Evolutionary conservation across 1,140 invertebrate genomes (phyloP), one percentile per base, ranked within the genome.

Genomic region (Lepidurus couesii): DNA sequence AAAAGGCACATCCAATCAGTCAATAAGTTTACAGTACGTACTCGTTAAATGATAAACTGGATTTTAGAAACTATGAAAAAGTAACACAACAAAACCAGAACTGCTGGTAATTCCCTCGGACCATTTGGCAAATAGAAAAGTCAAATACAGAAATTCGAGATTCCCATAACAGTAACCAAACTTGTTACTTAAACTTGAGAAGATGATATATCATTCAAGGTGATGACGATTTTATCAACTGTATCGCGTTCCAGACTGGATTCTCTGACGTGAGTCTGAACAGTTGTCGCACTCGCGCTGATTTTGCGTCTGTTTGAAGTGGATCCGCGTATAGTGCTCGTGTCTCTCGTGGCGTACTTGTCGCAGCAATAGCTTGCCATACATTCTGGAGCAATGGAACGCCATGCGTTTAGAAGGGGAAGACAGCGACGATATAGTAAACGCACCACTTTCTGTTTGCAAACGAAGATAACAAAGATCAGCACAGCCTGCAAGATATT

Each of bases 401-500:
- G 53, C 53, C 53, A 65, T 21, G 53, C 53, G 16, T 65, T 65
- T 7, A 65, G 6, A 21, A 65, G 16, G 1, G 53, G 53, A 13
- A 24, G 75, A 26, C 13, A 76, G 13, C 47, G 44, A 13, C 16
- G 77, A 13, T 77, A 10, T 21, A 77, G 8, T 21, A 73, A 42
- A 1, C 76, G 44, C 24, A 77, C n/a, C 1, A 83, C 81, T 73
- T 82, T 81, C 43, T 77, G 92, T 86, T 95, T 93, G 84, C 92
- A 94, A 44, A 93, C 92, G 75, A 95, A 93, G 47, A 95, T 93
- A 81, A 93, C 89, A 84, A 96, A 96, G 77, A 96, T 95, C 83
- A 94, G 90, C n/a, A 95, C 90, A 53, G 93, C 93, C 84, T 95
- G 93, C 42, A 95, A 87, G 74, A 92, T 90, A 85, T 95, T 95